phyloP scores from a whole-genome alignment of 2,113 vertebrate species.

The Dipodomys ordii region DNA sequence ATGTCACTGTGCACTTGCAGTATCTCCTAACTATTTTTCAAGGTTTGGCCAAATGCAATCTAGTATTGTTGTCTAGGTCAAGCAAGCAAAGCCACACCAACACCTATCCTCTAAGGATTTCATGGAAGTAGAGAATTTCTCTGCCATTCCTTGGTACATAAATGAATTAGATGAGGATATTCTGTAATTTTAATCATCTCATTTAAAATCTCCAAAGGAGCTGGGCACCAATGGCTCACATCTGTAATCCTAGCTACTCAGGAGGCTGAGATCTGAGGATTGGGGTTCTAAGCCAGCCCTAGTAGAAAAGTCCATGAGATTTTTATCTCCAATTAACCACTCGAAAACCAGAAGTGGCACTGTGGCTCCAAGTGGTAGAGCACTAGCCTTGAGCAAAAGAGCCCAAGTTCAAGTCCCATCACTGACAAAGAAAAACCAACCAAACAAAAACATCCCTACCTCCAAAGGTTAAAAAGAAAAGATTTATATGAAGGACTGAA shows the following conservation, averaged over 20 bases:
- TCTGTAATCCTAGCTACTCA: too few species aligned
- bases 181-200: neutral
- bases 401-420: too few species aligned
- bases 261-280: too few species aligned
- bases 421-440: too few species aligned
- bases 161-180: neutral
- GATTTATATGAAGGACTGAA: slow-evolving; percentile 2
- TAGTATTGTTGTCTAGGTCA: neutral
- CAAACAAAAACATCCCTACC: too few species aligned
- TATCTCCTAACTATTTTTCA: neutral
- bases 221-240: too few species aligned
- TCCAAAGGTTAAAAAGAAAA: neutral
- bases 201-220: neutral
- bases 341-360: too few species aligned
- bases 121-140: neutral
- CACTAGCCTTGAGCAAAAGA: too few species aligned
- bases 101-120: neutral
- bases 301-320: too few species aligned
- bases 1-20: neutral
- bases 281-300: too few species aligned
- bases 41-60: neutral
- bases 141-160: neutral
- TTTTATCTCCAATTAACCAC: too few species aligned
- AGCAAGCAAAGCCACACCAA: neutral
- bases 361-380: too few species aligned